A percentile compares a stretch with the other conserved stretches of the same genome.
Conservation (phyloP, 2,888 invertebrate species). For the Sesia apiformis region DNA sequence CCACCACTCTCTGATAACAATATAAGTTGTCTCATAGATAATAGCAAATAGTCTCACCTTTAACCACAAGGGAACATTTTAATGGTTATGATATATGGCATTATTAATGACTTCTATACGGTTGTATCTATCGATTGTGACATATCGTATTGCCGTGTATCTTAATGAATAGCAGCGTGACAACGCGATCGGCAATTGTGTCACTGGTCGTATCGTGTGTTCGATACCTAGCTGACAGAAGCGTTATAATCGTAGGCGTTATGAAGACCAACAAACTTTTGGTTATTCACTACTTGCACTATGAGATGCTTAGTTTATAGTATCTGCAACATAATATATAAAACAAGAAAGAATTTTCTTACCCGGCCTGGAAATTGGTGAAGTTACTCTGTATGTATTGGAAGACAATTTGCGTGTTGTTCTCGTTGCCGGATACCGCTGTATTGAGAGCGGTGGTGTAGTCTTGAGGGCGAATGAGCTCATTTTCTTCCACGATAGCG, state of each 20-base stretch:
- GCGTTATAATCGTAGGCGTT: not conserved
- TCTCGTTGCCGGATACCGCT: slow-evolving; percentile 70
- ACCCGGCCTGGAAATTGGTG: slow-evolving; percentile 32
- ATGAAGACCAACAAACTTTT: not conserved
- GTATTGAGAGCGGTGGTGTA: slow-evolving; percentile 53
- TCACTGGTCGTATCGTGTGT: too few species aligned
- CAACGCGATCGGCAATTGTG: too few species aligned
- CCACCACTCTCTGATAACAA: too few species aligned
- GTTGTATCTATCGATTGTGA: too few species aligned
- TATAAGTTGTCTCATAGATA: too few species aligned
- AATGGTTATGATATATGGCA: too few species aligned
- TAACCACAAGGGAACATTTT: too few species aligned
- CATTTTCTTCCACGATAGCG: slow-evolving; percentile 34
- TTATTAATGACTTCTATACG: too few species aligned
- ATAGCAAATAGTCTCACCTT: too few species aligned
- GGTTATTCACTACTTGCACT: not conserved
- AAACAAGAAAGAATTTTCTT: slow-evolving; percentile 20
- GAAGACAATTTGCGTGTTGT: slow-evolving; percentile 71
- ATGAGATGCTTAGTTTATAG: not conserved
- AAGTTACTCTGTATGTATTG: slow-evolving; percentile 53
- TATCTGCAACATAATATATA: not conserved
- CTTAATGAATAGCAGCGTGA: too few species aligned
- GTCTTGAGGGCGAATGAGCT: slow-evolving; percentile 60
- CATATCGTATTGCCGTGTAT: too few species aligned
- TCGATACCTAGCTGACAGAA: not conserved